Conservation (phyloP, 2,888 invertebrate species). For the Scelioninae gen. 1 region DNA sequence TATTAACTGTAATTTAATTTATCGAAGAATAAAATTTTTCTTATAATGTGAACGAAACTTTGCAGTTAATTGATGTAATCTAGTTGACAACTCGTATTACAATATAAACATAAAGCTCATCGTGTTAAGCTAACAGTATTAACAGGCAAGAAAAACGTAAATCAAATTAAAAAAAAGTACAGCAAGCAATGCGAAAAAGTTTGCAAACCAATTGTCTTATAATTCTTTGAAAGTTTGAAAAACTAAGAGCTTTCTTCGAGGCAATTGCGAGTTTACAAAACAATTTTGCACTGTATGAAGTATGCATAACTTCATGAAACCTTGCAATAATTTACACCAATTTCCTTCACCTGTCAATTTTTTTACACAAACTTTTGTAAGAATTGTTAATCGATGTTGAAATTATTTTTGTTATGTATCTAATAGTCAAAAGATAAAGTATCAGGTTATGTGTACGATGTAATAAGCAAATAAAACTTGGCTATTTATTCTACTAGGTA, state of each 20-base stretch:
- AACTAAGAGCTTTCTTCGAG: slow-evolving; percentile 21
- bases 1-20: too few relatives aligned
- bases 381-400: slow-evolving; percentile 23
- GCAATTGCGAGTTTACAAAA: slow-evolving; percentile 43
- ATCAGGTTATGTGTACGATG: background rate
- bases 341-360: slow-evolving; percentile 34
- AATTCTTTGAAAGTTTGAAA: slow-evolving; percentile 36
- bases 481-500: too few relatives aligned
- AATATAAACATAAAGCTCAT: slow-evolving; percentile 10
- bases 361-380: slow-evolving; percentile 16
- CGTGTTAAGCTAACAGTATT: background rate
- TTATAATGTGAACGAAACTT: background rate
- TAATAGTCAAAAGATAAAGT: background rate
- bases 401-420: background rate
- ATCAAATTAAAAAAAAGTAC: background rate
- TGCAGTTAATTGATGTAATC: slow-evolving; percentile 18
- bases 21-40: slow-evolving; percentile 27
- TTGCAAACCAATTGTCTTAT: slow-evolving; percentile 44
- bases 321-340: slow-evolving; percentile 36
- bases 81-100: slow-evolving; percentile 19
- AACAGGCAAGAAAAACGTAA: background rate
- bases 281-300: slow-evolving; percentile 24
- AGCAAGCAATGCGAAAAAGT: slow-evolving; percentile 13
- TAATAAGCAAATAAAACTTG: background rate
- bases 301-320: slow-evolving; percentile 38